Conservation (phyloP, 2,888 invertebrate genomes). For the Pocota personata region DNA sequence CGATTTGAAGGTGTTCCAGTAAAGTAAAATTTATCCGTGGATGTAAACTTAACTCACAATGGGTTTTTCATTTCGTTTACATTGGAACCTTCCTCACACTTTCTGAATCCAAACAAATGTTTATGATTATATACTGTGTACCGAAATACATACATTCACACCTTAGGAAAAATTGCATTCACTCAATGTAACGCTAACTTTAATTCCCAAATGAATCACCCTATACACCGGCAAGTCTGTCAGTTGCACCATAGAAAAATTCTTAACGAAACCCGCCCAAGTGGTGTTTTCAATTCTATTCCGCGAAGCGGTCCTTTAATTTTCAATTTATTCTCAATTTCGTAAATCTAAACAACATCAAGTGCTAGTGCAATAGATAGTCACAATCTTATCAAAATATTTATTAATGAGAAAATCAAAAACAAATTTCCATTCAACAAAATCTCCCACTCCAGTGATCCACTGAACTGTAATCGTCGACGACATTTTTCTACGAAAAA, state of each 20-base stretch:
- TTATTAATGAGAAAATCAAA: conserved; percentile 14
- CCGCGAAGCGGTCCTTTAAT: conserved; percentile 57
- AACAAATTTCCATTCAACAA: conserved; percentile 13
- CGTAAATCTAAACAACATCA: conserved; percentile 13
- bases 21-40: too few species aligned
- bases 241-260: conserved; percentile 46
- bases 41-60: too few species aligned
- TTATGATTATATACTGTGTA: too few species aligned
- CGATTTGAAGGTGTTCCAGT: too few species aligned
- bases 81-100: too few species aligned
- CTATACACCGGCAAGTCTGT: conserved; percentile 59
- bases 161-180: not conserved
- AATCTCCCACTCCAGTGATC: conserved; percentile 10
- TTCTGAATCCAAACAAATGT: too few species aligned
- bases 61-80: too few species aligned
- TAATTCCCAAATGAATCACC: conserved; percentile 36
- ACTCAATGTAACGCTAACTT: not conserved
- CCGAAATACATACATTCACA: not conserved
- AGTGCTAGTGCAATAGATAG: conserved; percentile 47
- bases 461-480: conserved; percentile 61
- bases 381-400: conserved; percentile 5
- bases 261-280: conserved; percentile 77
- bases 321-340: conserved; percentile 37
- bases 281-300: conserved; percentile 64
- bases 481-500: conserved; percentile 36